These are phyloP conservation scores for Sympetrum striolatum DNA, from an alignment of 2,888 invertebrate species.

Conservation along the genomic window DNA sequence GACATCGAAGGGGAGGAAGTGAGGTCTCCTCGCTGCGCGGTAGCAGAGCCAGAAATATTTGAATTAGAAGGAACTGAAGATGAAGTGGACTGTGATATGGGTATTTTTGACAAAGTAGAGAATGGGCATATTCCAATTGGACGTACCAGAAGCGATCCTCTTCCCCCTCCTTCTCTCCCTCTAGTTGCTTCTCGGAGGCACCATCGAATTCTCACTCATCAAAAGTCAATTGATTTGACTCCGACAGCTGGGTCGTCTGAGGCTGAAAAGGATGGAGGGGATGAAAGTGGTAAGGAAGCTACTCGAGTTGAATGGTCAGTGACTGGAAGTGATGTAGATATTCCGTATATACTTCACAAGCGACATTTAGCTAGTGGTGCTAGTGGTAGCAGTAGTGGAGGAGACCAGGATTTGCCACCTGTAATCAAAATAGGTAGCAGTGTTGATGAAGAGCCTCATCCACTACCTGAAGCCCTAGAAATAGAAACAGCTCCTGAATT, in stretches of 20 bases:
- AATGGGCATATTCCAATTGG: slow-evolving; percentile 74
- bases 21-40: slow-evolving; percentile 56
- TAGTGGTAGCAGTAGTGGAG: slow-evolving; percentile 26
- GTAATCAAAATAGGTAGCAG: background rate
- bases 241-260: slow-evolving; percentile 67
- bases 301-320: slow-evolving; percentile 12
- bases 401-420: slow-evolving; percentile 4
- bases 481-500: background rate
- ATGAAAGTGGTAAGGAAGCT: slow-evolving; percentile 23
- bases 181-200: slow-evolving; percentile 70
- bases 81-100: slow-evolving; percentile 53
- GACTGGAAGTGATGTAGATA: slow-evolving; percentile 62
- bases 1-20: slow-evolving; percentile 64
- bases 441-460: background rate
- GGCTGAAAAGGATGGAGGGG: slow-evolving; percentile 11
- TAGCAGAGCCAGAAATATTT: slow-evolving; percentile 44
- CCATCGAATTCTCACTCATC: slow-evolving; percentile 82
- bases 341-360: slow-evolving; percentile 84
- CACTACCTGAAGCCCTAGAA: background rate
- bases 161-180: slow-evolving; percentile 75
- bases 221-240: slow-evolving; percentile 83
- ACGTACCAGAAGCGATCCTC: slow-evolving; percentile 86
- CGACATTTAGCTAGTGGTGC: slow-evolving; percentile 62
- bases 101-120: slow-evolving; percentile 54
- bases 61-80: slow-evolving; percentile 26